Evolutionary conservation across 2,113 vertebrate genomes (phyloP).

Genomic region (Pelecanus crispus): DNA sequence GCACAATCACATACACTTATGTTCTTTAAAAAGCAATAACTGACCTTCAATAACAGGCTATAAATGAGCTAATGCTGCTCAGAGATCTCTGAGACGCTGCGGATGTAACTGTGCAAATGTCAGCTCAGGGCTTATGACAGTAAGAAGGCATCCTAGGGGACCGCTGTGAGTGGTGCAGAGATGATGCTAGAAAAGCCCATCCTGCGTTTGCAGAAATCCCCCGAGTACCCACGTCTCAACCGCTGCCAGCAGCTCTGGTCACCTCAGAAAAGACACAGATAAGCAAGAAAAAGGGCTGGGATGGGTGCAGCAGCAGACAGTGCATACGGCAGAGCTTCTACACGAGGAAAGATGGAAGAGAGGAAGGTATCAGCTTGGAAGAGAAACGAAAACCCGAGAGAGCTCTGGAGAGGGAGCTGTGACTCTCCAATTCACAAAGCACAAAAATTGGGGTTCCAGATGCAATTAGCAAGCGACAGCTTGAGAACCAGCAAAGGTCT

Average conservation of each 20-base stretch:
- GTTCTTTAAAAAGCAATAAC: background rate
- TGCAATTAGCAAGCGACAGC: background rate
- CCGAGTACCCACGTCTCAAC: rapidly evolving
- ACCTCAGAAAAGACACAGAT: rapidly evolving
- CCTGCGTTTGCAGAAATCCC: background rate
- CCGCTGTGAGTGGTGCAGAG: background rate
- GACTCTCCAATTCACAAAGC: background rate
- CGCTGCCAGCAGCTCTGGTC: background rate
- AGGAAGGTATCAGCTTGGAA: background rate
- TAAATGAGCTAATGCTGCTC: background rate
- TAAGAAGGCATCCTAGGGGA: background rate
- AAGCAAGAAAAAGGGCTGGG: background rate
- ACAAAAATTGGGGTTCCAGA: background rate
- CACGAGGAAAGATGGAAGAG: background rate
- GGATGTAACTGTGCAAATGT: constrained; percentile 1
- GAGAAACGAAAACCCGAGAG: background rate
- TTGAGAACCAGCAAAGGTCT: background rate
- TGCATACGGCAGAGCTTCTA: background rate
- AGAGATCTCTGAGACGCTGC: background rate
- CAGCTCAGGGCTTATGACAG: background rate
- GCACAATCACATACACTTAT: rapidly evolving
- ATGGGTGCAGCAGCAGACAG: rapidly evolving
- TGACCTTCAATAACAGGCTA: background rate
- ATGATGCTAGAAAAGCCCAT: background rate
- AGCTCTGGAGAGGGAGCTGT: background rate